Evolutionary conservation across 2,113 vertebrate genomes (phyloP), one percentile per base, ranked within the genome.

Genomic region (Syngnathoides biaculeatus): DNA sequence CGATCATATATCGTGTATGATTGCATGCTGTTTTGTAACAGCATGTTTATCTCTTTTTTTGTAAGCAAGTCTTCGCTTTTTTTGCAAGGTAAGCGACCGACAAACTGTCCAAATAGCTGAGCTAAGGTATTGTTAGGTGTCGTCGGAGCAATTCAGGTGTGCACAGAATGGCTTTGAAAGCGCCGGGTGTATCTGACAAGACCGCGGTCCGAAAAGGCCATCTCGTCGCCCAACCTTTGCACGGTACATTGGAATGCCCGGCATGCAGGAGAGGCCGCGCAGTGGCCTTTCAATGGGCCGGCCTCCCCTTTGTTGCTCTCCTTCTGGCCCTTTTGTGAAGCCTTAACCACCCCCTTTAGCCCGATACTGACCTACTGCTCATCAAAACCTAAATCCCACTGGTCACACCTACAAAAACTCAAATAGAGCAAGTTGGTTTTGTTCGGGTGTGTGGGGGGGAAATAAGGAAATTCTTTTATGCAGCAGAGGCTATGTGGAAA

Each of bases 211-310:
- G 85, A 84, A 81, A 84, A 77, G 76, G 78, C 71, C 72, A 68
- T 56, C 61, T 78, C 50, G 75, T 47, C 73, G 71, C 81, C 88
- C 91, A 92, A 91, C 89, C 91, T 93, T 91, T 92, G 86, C 91
- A 93, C 87, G 91, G 87, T 87, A 78, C 87, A 90, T 85, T 89
- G 89, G 94, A 95, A 97, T 94, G 92, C 79, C 80, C 86, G 89
- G 92, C 88, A 96, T 89, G 91, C 75, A 0, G 80, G 88, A 86
- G 78, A 66, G 71, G 80, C 84, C 89, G 84, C 74, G 78, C 76
- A 68, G 85, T 83, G 85, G 69, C 86, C 91, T 92, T 88, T 92
- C 84, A 94, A 93, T 91, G 70, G 80, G 83, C 78, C 53, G 65
- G 89, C 86, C 91, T 78, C 73, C 79, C 80, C 75, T 87, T 84